Conservation (phyloP, 1,140 invertebrate species). For the Tyrophagus putrescentiae region DNA sequence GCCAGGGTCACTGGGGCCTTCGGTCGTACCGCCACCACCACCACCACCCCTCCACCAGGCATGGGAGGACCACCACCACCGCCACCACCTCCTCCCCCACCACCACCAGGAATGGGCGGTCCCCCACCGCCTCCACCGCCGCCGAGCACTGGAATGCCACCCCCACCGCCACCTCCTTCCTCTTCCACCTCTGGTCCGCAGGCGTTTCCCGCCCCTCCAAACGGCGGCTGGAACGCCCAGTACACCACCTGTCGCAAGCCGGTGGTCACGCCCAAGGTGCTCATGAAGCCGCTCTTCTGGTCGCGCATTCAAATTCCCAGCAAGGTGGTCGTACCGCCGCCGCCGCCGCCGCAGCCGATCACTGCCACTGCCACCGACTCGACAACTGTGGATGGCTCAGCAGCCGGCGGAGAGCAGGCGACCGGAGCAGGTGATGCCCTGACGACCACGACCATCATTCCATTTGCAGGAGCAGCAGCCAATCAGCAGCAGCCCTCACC, state of each 20-base stretch:
- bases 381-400: too few relatives aligned
- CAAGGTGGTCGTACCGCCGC: too few relatives aligned
- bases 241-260: conserved; percentile 52
- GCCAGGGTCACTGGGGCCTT: too few relatives aligned
- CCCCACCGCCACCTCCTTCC: conserved; percentile 25
- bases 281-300: conserved; percentile 94
- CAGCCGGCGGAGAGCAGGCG: neutral
- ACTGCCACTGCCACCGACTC: too few relatives aligned
- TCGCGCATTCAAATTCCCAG: conserved; percentile 76
- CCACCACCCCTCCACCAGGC: conserved; percentile 30
- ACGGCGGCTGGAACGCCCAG: conserved; percentile 54
- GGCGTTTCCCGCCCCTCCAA: conserved; percentile 53
- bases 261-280: conserved; percentile 61
- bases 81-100: conserved; percentile 32
- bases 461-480: too few relatives aligned
- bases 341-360: neutral
- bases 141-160: too few relatives aligned
- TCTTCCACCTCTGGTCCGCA: conserved; percentile 31
- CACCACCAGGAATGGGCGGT: conserved; percentile 23
- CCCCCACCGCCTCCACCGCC: conserved; percentile 31
- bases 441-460: too few relatives aligned
- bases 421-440: neutral
- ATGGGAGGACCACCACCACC: conserved; percentile 31
- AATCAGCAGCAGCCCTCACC: too few relatives aligned
- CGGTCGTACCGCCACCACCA: conserved; percentile 29